Evolutionary conservation across 2,113 vertebrate genomes (phyloP).

Genomic region (Semnornis frantzii): DNA sequence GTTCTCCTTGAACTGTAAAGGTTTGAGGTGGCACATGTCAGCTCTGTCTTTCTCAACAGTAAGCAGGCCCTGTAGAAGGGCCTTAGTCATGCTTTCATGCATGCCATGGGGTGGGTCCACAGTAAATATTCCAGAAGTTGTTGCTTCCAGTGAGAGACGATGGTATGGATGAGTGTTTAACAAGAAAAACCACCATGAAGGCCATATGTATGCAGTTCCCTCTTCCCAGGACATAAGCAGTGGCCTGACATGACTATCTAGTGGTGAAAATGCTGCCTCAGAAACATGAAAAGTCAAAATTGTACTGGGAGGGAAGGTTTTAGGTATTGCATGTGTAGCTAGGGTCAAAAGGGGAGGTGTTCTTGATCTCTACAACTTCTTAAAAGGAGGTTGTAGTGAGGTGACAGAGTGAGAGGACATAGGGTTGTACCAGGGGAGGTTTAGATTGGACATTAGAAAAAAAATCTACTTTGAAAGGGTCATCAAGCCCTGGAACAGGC

Average conservation of each 20-base stretch:
- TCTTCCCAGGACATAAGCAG: neutral
- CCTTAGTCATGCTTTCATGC: neutral
- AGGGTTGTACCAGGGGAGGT: no score
- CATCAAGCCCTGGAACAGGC: no score
- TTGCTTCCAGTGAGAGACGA: neutral
- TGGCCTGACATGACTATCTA: neutral
- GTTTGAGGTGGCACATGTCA: neutral
- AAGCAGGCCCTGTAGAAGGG: neutral
- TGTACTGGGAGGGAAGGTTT: neutral
- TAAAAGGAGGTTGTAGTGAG: no score
- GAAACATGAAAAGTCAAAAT: neutral
- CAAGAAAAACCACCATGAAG: neutral
- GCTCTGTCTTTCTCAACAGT: neutral
- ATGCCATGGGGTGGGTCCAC: neutral
- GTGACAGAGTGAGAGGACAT: no score
- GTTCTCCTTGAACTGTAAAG: neutral
- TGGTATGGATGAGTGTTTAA: neutral
- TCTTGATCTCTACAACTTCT: no score
- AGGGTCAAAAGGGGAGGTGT: neutral
- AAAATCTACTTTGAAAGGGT: no score
- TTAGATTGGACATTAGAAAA: no score
- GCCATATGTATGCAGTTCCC: neutral
- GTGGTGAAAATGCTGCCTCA: neutral
- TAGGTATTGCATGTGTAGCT: neutral
- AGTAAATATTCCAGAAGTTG: neutral